Base-by-base conservation (phyloP, 1,140 invertebrate species). In the Ooceraea biroi region DNA sequence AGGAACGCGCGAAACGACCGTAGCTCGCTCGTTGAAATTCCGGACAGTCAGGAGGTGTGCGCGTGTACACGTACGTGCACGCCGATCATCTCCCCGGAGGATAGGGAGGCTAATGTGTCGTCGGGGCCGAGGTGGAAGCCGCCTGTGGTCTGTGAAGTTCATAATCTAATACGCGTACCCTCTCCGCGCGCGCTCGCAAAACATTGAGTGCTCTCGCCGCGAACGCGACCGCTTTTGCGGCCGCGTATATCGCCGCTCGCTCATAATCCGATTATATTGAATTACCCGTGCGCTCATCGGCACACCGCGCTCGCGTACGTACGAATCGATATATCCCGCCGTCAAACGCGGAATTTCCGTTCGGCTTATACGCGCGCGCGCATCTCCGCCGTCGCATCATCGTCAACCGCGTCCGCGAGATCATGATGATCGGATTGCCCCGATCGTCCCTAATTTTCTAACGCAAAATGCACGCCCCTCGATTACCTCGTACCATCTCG, bases 231-330 rank as follows among this genome's bases (percentile, higher is more conserved):
- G 93, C 92, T 94, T 89, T 93, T 92, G 89, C 87, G 89, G 90
- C 87, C 88, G 89, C 89, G 90, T 90, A 92, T 90, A 92, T 91
- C 89, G 85, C 89, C 87, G 87, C 88, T 82, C 36, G 36, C 74
- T 92, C 90, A 90, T 94, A 94, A 93, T 93, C 88, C 85, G 93
- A 93, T 94, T 94, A 93, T 93, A 93, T 93, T 91, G 88, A 91
- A 92, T 94, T 92, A 93, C 91, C 85, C 88, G 88, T 88, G 88
- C 88, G 89, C 86, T 50, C 88, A 89, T 92, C 87, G 85, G 84
- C 74, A 77, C 66, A 84, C 36, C 73, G 65, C 84, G n/a, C 36
- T 17, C 66, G 46, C 12, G 65, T 78, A 63, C 65, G 48, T 82
- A 84, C 85, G 83, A 90, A 89, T 90, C 88, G 85, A 90, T 90